Evolutionary conservation across 2,888 invertebrate genomes (phyloP).

Genomic region (Thysanoteuthis rhombus): DNA sequence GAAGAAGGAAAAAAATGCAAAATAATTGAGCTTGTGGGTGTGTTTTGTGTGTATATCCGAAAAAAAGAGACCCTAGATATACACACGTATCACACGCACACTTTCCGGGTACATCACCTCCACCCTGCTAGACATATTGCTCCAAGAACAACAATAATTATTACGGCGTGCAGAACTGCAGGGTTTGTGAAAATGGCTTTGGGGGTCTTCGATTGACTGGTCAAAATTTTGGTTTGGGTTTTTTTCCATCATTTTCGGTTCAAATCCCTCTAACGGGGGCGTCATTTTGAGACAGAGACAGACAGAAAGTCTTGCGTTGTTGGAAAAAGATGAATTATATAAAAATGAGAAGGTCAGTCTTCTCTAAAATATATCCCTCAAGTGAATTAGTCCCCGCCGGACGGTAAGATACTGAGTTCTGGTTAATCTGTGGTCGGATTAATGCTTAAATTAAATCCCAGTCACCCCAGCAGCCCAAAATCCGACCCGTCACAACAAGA

Average conservation of each 20-base stretch:
- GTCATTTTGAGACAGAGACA: background rate
- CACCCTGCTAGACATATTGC: background rate
- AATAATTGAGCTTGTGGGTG: background rate
- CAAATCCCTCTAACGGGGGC: constrained; percentile 12
- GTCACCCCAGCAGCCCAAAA: background rate
- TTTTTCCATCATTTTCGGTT: background rate
- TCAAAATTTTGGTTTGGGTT: too few relatives aligned
- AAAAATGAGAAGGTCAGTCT: background rate
- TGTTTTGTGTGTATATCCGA: background rate
- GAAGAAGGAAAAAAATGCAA: background rate
- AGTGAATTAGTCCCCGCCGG: background rate
- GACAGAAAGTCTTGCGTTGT: background rate
- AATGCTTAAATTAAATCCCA: background rate
- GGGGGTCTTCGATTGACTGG: background rate
- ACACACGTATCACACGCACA: background rate
- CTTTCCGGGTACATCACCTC: constrained; percentile 12
- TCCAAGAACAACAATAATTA: constrained; percentile 12
- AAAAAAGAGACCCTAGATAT: background rate
- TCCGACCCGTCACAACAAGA: background rate
- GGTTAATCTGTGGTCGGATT: background rate
- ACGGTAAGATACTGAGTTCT: background rate
- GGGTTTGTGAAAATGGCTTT: background rate
- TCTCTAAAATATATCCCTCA: background rate
- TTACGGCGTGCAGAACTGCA: background rate
- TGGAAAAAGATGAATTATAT: background rate